A percentile compares a stretch with the other conserved stretches of the same genome.
Conservation (phyloP, 2,888 invertebrate species). For the Meganola albula region DNA sequence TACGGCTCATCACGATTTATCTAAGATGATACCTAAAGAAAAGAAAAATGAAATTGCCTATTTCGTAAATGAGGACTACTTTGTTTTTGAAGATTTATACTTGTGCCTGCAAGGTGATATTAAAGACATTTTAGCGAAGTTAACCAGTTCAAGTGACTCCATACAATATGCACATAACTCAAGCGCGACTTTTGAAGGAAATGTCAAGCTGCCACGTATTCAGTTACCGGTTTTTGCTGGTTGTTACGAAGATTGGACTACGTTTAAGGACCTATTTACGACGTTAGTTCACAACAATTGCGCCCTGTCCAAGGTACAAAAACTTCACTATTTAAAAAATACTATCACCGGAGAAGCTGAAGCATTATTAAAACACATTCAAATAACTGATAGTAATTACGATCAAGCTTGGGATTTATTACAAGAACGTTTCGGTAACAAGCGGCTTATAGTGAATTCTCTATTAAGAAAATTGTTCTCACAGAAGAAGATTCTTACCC, state of each 20-base stretch:
- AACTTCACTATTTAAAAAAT: slow-evolving; percentile 10
- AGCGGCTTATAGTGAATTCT: slow-evolving; percentile 9
- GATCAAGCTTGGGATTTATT: slow-evolving; percentile 7
- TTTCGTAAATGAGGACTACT: slow-evolving; percentile 7
- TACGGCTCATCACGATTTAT: neutral
- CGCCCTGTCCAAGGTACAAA: slow-evolving; percentile 7
- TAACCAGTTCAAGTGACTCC: neutral
- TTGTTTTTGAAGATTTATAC: slow-evolving; percentile 6
- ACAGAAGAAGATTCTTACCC: slow-evolving; percentile 4
- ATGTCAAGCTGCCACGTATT: slow-evolving; percentile 9
- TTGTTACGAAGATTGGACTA: slow-evolving; percentile 11
- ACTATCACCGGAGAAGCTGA: slow-evolving; percentile 10
- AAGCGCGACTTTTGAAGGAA: neutral
- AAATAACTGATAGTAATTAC: slow-evolving; percentile 9
- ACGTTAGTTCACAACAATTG: slow-evolving; percentile 8
- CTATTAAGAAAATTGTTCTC: slow-evolving; percentile 1
- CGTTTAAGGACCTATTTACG: slow-evolving; percentile 8
- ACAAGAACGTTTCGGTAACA: slow-evolving; percentile 3
- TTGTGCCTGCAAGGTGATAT: slow-evolving; percentile 1
- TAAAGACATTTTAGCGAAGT: slow-evolving; percentile 1
- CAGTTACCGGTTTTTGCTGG: slow-evolving; percentile 8
- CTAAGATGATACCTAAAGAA: slow-evolving; percentile 1
- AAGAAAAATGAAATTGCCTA: neutral
- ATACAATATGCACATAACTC: too few relatives aligned
- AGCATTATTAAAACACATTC: slow-evolving; percentile 7